Conservation (phyloP, 2,113 vertebrate genomes). For the Lathamus discolor region DNA sequence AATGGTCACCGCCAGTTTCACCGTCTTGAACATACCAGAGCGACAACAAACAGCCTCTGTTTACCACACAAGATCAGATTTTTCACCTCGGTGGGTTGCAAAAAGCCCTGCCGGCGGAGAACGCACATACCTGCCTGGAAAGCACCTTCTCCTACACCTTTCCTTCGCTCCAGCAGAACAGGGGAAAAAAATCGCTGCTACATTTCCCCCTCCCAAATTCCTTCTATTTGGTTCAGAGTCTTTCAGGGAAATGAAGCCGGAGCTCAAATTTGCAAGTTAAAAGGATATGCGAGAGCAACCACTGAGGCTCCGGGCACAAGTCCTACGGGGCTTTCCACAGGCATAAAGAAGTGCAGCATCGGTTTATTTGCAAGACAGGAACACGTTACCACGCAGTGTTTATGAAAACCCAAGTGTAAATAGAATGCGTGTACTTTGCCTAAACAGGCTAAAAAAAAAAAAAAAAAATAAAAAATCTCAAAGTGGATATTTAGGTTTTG, state of each 20-base stretch:
- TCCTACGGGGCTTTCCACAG: not conserved
- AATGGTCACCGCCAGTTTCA: not conserved
- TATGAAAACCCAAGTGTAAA: not conserved
- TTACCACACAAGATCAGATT: no score
- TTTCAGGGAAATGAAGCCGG: not conserved
- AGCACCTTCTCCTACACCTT: not conserved
- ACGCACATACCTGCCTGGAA: fast-evolving
- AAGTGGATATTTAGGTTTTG: not conserved
- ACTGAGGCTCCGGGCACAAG: fast-evolving
- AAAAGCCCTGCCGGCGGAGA: not conserved
- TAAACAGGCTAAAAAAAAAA: not conserved
- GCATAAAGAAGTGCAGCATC: not conserved
- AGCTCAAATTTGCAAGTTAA: not conserved
- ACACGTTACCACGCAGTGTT: not conserved
- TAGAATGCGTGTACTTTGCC: not conserved
- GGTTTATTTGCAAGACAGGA: not conserved
- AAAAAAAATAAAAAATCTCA: not conserved
- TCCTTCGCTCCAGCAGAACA: not conserved
- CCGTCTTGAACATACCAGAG: not conserved
- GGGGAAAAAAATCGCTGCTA: not conserved
- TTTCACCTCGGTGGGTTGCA: not conserved
- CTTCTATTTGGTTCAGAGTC: not conserved
- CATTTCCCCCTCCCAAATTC: not conserved
- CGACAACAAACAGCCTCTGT: not conserved
- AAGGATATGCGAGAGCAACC: fast-evolving